Evolutionary conservation across 2,888 invertebrate species (phyloP).

Genomic region (Oscheius myriophilus): DNA sequence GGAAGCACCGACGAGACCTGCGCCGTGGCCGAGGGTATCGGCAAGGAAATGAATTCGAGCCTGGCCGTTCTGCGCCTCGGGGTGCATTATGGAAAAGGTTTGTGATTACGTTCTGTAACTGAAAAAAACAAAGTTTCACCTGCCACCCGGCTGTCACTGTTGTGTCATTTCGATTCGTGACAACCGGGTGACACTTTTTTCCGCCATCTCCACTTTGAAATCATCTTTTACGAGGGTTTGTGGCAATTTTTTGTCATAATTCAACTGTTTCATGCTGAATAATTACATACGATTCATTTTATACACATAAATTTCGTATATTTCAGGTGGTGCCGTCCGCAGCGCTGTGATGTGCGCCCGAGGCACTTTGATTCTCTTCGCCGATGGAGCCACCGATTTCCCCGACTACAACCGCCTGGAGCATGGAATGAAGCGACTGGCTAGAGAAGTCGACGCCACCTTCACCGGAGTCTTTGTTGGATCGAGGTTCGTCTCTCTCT

Average conservation of each 20-base stretch:
- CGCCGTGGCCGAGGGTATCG: slow-evolving; percentile 81
- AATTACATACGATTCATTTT: too few relatives aligned
- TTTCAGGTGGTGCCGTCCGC: slow-evolving; percentile 83
- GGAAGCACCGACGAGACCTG: slow-evolving; percentile 91
- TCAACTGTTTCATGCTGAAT: too few relatives aligned
- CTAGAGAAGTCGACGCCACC: slow-evolving; percentile 63
- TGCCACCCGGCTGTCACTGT: too few relatives aligned
- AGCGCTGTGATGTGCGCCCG: slow-evolving; percentile 88
- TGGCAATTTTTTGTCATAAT: too few relatives aligned
- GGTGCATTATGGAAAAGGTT: slow-evolving; percentile 94
- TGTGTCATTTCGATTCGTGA: too few relatives aligned
- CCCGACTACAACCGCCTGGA: slow-evolving; percentile 83
- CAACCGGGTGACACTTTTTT: too few relatives aligned
- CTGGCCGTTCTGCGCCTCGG: slow-evolving; percentile 85
- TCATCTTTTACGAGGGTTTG: too few relatives aligned
- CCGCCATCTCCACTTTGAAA: too few relatives aligned
- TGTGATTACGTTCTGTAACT: too few relatives aligned
- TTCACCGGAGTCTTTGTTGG: slow-evolving; percentile 63
- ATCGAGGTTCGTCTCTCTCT: slow-evolving; percentile 31
- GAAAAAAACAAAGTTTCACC: too few relatives aligned
- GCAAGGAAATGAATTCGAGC: slow-evolving; percentile 82
- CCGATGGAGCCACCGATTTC: too few relatives aligned
- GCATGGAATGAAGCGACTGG: slow-evolving; percentile 75
- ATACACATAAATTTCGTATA: too few relatives aligned
- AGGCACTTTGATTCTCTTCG: slow-evolving; percentile 89